These are phyloP conservation scores for Hippolais icterina DNA, from an alignment of 2,113 vertebrate species.

Conservation along the genomic window DNA sequence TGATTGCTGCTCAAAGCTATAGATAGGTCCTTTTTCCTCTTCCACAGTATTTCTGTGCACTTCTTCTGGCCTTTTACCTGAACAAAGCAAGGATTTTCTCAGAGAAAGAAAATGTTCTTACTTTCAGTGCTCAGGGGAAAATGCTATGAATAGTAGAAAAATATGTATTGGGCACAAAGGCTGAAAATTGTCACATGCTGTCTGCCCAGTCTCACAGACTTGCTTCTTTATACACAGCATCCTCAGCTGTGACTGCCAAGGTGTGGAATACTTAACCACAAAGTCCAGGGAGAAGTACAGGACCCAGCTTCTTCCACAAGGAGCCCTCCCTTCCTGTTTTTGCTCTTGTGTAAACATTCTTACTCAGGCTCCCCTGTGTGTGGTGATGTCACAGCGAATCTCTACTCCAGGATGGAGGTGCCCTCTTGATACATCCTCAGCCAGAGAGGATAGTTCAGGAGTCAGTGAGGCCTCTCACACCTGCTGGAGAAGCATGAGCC, in stretches of 20 bases:
- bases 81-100: background rate
- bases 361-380: background rate
- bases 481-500: background rate
- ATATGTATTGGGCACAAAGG: background rate
- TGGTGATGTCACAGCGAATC: background rate
- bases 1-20: background rate
- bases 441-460: background rate
- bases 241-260: background rate
- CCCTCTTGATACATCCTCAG: fast-evolving
- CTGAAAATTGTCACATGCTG: background rate
- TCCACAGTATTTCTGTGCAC: background rate
- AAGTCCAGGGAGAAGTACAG: background rate
- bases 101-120: background rate
- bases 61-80: background rate
- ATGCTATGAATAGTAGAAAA: background rate
- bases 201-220: background rate
- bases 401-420: background rate
- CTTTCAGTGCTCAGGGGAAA: background rate
- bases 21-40: background rate
- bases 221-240: background rate
- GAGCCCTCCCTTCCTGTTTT: background rate
- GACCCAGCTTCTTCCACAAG: fast-evolving
- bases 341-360: background rate
- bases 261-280: background rate
- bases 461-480: fast-evolving